phyloP scores from a whole-genome alignment of 2,113 vertebrate genomes.

The Siniperca knerii region DNA sequence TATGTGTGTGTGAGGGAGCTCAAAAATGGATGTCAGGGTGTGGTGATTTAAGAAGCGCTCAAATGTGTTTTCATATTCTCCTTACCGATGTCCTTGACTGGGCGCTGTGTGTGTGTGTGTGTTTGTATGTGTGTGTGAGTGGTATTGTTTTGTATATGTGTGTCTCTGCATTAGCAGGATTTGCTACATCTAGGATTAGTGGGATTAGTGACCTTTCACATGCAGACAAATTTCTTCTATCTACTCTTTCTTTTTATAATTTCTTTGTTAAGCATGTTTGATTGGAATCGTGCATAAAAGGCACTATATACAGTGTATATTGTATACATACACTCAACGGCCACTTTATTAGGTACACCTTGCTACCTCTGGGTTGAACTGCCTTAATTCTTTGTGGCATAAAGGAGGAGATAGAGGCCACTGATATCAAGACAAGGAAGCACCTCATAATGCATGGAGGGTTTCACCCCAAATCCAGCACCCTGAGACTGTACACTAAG shows the following conservation, averaged over 20 bases:
- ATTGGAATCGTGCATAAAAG: not conserved
- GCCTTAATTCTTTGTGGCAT: no score
- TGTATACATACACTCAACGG: no score
- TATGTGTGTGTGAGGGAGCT: not conserved
- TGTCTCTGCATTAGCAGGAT: not conserved
- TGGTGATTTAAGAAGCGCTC: constrained; percentile 22
- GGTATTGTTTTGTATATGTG: not conserved
- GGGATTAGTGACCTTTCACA: constrained; percentile 34
- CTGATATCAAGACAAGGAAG: no score
- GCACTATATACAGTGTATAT: no score
- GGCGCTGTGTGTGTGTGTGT: not conserved
- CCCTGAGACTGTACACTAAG: no score
- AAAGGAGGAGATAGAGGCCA: no score
- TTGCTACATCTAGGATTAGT: constrained; percentile 18
- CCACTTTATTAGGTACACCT: no score
- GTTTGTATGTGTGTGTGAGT: not conserved
- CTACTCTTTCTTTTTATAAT: not conserved
- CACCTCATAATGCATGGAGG: no score
- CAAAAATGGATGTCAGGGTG: constrained; percentile 22
- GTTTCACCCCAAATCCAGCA: no score
- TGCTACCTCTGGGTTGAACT: no score
- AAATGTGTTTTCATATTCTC: constrained; percentile 1
- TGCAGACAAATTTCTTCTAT: constrained; percentile 18
- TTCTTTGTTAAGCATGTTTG: not conserved
- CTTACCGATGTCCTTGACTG: constrained; percentile 20